phyloP scores from a whole-genome alignment of 2,113 vertebrate genomes.

The Spea bombifrons region DNA sequence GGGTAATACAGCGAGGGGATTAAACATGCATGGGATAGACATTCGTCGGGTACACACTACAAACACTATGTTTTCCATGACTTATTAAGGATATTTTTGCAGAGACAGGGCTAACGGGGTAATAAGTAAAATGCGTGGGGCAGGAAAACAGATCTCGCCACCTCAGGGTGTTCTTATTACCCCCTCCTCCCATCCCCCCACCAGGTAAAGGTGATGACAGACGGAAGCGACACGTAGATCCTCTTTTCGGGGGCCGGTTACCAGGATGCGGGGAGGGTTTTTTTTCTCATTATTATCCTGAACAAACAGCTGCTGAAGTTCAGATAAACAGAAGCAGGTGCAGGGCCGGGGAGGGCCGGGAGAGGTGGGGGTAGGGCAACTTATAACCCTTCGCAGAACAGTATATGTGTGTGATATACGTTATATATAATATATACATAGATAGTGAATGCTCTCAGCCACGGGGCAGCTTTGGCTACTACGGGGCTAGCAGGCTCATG shows the following conservation, averaged over 20 bases:
- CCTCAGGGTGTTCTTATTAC: too few relatives aligned
- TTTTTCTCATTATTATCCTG: conserved; percentile 35
- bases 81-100: too few relatives aligned
- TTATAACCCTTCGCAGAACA: too few relatives aligned
- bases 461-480: too few relatives aligned
- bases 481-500: too few relatives aligned
- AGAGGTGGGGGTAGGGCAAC: neutral
- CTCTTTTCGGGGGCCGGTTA: conserved; percentile 22
- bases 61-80: too few relatives aligned
- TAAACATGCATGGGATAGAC: too few relatives aligned
- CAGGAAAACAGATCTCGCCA: neutral
- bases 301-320: conserved; percentile 34
- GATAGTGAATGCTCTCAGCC: too few relatives aligned
- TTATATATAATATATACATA: too few relatives aligned
- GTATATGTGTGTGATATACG: too few relatives aligned
- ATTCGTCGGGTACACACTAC: too few relatives aligned
- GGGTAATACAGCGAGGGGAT: too few relatives aligned
- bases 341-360: neutral
- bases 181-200: neutral
- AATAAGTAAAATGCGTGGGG: neutral
- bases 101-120: neutral
- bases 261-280: conserved; percentile 36
- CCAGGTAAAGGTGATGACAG: conserved; percentile 16
- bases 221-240: conserved; percentile 7
- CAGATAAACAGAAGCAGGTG: conserved; percentile 43